Evolutionary conservation across 2,113 vertebrate genomes (phyloP).

Genomic region (Seriola dumerili): DNA sequence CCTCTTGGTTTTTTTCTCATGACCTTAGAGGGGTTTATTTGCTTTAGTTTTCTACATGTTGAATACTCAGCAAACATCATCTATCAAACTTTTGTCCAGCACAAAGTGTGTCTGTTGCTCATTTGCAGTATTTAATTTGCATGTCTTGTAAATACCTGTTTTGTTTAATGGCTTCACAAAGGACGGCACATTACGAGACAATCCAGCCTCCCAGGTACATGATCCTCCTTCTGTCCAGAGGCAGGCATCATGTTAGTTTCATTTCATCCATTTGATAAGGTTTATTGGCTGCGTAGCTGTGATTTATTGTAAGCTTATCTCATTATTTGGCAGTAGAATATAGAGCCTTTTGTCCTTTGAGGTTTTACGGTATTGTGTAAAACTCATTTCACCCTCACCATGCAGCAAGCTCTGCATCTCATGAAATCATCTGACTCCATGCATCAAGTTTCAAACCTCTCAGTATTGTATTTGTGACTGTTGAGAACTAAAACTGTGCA

Average conservation of each 20-base stretch:
- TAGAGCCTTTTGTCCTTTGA: slow-evolving; percentile 10
- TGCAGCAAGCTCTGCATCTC: neutral
- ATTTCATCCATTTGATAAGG: neutral
- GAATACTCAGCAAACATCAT: neutral
- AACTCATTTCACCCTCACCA: slow-evolving; percentile 15
- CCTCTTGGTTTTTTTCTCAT: slow-evolving; percentile 13
- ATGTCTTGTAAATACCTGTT: slow-evolving; percentile 55
- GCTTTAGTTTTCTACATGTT: neutral
- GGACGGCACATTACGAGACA: slow-evolving; percentile 48
- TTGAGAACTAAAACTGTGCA: neutral
- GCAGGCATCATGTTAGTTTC: slow-evolving; percentile 39
- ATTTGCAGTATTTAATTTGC: slow-evolving; percentile 35
- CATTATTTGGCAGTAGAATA: slow-evolving; percentile 3
- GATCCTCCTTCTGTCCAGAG: slow-evolving; percentile 16
- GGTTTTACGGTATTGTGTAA: slow-evolving; percentile 1
- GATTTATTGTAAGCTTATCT: neutral
- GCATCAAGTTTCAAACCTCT: neutral
- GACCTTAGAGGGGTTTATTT: neutral
- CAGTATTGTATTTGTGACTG: neutral
- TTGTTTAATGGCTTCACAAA: slow-evolving; percentile 59
- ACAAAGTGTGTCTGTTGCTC: slow-evolving; percentile 1
- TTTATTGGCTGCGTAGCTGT: slow-evolving; percentile 2
- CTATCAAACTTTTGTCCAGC: neutral
- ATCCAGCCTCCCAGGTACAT: slow-evolving; percentile 40
- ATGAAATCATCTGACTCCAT: slow-evolving; percentile 7